phyloP scores from a whole-genome alignment of 2,888 invertebrate species.

The Ichneumoninae sp. region DNA sequence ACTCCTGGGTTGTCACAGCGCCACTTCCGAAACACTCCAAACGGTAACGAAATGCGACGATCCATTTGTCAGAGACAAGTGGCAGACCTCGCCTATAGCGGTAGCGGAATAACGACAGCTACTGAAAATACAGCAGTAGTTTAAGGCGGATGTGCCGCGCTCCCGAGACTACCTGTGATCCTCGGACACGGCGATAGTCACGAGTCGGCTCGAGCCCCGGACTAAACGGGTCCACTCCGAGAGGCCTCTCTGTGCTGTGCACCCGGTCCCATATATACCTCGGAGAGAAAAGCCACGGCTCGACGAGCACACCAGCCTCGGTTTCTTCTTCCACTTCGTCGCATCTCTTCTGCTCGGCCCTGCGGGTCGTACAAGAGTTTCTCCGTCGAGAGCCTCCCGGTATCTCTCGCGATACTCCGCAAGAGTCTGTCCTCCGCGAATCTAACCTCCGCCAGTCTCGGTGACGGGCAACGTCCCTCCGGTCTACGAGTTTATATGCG shows the following conservation, averaged over 20 bases:
- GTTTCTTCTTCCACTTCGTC: conserved; percentile 51
- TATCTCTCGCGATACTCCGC: conserved; percentile 41
- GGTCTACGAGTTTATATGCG: conserved; percentile 32
- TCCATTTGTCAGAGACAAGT: conserved; percentile 3
- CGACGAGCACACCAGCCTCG: conserved; percentile 46
- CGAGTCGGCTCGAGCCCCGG: conserved; percentile 48
- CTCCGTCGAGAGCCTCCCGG: background rate
- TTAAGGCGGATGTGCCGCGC: conserved; percentile 55
- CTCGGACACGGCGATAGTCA: conserved; percentile 43
- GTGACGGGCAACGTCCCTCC: conserved; percentile 47
- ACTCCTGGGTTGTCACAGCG: too few relatives aligned
- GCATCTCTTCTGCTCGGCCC: conserved; percentile 32
- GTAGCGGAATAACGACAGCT: conserved; percentile 53
- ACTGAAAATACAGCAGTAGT: conserved; percentile 58
- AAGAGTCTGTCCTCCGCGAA: conserved; percentile 5
- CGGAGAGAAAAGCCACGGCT: conserved; percentile 46
- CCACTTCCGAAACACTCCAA: background rate
- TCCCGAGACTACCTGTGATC: conserved; percentile 51
- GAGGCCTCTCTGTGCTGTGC: conserved; percentile 24
- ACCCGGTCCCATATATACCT: conserved; percentile 38
- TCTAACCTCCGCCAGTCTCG: conserved; percentile 14
- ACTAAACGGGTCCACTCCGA: conserved; percentile 40
- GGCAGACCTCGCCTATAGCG: conserved; percentile 7
- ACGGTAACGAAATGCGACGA: background rate
- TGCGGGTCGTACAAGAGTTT: conserved; percentile 35